Evolutionary conservation across 2,888 invertebrate species (phyloP), one percentile per base, ranked within the genome.

Genomic region (Prosopocoilus inquinatus): DNA sequence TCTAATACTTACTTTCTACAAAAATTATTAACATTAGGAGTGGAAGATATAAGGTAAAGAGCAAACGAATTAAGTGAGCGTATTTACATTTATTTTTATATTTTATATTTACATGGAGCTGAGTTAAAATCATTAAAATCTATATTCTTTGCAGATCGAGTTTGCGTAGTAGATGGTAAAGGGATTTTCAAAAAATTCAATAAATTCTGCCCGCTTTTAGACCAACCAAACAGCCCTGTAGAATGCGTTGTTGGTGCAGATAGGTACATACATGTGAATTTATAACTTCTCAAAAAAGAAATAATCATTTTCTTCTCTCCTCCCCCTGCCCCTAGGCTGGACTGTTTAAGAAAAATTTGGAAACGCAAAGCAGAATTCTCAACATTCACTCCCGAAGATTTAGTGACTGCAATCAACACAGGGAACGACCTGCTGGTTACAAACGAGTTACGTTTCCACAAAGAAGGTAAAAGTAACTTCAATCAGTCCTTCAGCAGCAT

Each of bases 351-450:
- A 3, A 83, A 86, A 63, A 87, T 96, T 64, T 82, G 85, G 53
- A 85, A 86, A 66, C 88, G 89, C 1, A 83, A 86, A 1, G 94
- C 90, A 0, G 94, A 96, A 75, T 88, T 95, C 68, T 88, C 91
- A 0, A 87, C 91, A 9, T 84, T 93, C 67, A 88, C 88, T 50
- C 88, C 94, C 0, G 94, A 94, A 70, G 94, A 94, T 74, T 82
- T 94, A 65, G 82, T 94, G 3, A 86, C 88, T 0, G 85, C 88
- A 0, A 81, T 83, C 51, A 88, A 88, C 82, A 83, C 85, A 0
- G 78, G 82, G 53, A 79, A 85, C 0, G 85, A 88, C 58, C 81
- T 90, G 35, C 76, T 90, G 47, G 83, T 90, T 55, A 87, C 89
- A 2, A 86, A 86, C 63, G 88, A 90, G 69, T 69, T 57, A 8